Evolutionary conservation across 2,888 invertebrate genomes (phyloP).

Genomic region (Tetrapedia diversipes): DNA sequence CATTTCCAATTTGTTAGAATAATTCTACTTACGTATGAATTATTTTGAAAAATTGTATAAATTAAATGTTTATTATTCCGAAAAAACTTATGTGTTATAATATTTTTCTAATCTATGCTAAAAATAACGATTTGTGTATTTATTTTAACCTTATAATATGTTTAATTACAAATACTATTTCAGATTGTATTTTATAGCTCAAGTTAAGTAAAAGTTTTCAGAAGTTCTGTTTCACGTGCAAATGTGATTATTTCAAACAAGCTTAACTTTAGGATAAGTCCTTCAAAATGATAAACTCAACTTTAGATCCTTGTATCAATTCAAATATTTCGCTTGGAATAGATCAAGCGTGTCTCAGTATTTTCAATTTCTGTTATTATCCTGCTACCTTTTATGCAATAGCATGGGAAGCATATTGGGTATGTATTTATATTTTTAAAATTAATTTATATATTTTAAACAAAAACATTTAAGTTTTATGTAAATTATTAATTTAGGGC

Average conservation of each 20-base stretch:
- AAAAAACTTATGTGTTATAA: neutral
- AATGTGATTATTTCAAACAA: neutral
- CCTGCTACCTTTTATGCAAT: conserved; percentile 69
- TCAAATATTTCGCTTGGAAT: conserved; percentile 71
- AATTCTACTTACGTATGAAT: neutral
- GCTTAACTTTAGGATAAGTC: neutral
- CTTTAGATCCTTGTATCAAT: conserved; percentile 59
- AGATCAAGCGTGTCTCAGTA: conserved; percentile 78
- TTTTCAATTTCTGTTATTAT: conserved; percentile 70
- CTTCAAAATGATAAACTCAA: neutral
- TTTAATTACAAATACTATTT: conserved; percentile 22
- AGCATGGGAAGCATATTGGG: conserved; percentile 73
- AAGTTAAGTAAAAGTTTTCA: neutral
- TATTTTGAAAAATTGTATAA: neutral
- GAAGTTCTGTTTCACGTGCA: neutral
- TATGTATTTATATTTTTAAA: conserved; percentile 57
- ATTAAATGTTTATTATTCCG: neutral
- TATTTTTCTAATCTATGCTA: neutral
- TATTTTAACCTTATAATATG: neutral
- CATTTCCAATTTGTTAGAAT: neutral
- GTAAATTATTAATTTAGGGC: conserved; percentile 73
- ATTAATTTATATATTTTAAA: neutral
- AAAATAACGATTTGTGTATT: neutral
- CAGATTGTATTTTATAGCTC: neutral
- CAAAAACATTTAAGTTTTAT: neutral